phyloP scores from a whole-genome alignment of 35 echinoderm and acorn worm species.

The Hemicentrotus pulcherrimus region DNA sequence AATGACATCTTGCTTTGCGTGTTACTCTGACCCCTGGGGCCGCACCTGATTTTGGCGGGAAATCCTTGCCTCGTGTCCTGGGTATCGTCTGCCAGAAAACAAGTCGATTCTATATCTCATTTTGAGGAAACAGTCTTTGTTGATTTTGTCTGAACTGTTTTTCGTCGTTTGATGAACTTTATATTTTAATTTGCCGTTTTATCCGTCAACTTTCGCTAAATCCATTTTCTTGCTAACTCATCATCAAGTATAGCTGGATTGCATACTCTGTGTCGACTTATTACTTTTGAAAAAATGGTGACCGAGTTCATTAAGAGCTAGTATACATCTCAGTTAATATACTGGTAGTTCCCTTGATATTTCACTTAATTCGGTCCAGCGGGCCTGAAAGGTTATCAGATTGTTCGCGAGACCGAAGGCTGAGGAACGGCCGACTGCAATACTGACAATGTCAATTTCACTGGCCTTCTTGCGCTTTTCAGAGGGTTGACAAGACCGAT shows the following conservation, averaged over 20 bases:
- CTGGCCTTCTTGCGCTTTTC: too few species aligned
- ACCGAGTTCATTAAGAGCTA: too few species aligned
- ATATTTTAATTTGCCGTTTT: too few species aligned
- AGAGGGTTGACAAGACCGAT: too few species aligned
- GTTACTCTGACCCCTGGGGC: not conserved
- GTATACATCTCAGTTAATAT: too few species aligned
- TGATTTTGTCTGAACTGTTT: not conserved
- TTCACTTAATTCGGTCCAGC: too few species aligned
- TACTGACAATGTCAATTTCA: too few species aligned
- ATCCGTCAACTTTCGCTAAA: not conserved
- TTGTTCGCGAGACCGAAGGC: too few species aligned
- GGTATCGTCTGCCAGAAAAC: not conserved
- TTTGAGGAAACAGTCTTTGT: not conserved
- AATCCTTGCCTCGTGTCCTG: not conserved
- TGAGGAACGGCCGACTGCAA: too few species aligned
- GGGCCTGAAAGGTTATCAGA: too few species aligned
- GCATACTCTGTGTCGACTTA: not conserved
- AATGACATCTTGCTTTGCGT: conserved; percentile 1
- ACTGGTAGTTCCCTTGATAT: too few species aligned
- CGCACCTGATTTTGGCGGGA: conserved; percentile 15
- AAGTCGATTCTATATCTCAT: not conserved
- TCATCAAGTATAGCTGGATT: not conserved
- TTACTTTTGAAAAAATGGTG: too few species aligned
- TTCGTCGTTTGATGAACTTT: not conserved
- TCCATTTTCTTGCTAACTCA: not conserved